Evolutionary conservation across 2,797 vertebrate species (phyloP).

Genomic region (Lagocephalus sceleratus): DNA sequence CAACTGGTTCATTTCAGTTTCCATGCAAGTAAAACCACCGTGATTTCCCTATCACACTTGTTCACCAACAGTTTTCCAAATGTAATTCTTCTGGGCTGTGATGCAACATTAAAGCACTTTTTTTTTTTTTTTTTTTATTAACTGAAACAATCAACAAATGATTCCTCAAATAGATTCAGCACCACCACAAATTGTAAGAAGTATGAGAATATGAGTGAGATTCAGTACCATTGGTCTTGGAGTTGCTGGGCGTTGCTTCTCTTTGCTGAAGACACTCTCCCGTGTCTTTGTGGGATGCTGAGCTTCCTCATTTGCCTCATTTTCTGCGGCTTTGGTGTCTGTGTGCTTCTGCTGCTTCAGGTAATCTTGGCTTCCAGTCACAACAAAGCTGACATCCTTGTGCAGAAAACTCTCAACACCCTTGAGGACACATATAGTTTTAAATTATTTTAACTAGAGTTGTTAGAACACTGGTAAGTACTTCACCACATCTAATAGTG

Average conservation of each 20-base stretch:
- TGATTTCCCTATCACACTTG: too few species aligned
- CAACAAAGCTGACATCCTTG: constrained; percentile 85
- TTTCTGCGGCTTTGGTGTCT: constrained; percentile 3
- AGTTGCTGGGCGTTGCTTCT: constrained; percentile 39
- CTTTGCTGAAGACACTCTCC: constrained; percentile 19
- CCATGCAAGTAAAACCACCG: too few species aligned
- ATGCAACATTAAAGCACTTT: too few species aligned
- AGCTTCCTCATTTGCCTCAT: constrained; percentile 26
- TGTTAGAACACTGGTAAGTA: not conserved
- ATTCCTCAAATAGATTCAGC: not conserved
- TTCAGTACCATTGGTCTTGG: constrained; percentile 59
- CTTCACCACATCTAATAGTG: not conserved
- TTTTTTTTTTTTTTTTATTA: too few species aligned
- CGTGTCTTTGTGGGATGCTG: constrained; percentile 15
- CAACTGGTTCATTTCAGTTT: too few species aligned
- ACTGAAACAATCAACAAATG: not conserved
- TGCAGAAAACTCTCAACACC: constrained; percentile 88
- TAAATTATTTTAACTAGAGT: not conserved
- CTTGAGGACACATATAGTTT: constrained; percentile 59
- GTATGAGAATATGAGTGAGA: not conserved
- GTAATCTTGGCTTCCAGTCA: constrained; percentile 79
- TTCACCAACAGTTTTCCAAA: too few species aligned
- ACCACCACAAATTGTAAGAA: not conserved
- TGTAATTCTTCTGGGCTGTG: too few species aligned
- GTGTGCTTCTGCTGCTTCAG: constrained; percentile 34